A percentile compares a stretch with the other conserved stretches of the same genome.
Evolutionary conservation across 1,140 invertebrate genomes (phyloP).

Genomic region (Tetragnatha versicolor): DNA sequence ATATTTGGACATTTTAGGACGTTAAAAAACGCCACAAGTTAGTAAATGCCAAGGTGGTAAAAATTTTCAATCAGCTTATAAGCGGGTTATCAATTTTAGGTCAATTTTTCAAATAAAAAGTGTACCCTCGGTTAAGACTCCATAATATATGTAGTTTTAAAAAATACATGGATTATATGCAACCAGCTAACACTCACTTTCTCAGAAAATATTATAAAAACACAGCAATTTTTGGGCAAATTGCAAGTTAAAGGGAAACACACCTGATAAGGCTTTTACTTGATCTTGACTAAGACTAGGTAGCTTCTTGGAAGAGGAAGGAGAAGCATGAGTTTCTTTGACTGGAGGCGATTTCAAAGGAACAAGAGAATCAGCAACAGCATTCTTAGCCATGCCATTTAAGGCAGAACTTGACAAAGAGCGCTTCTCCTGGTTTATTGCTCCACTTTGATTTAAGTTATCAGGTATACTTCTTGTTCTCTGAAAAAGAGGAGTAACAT

Average conservation of each 20-base stretch:
- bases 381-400: slow-evolving; percentile 21
- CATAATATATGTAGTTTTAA: too few species aligned
- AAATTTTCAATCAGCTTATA: too few species aligned
- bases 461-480: slow-evolving; percentile 44
- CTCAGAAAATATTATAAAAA: too few species aligned
- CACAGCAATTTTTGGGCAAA: too few species aligned
- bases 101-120: too few species aligned
- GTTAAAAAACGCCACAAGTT: too few species aligned
- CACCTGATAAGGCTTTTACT: slow-evolving; percentile 52
- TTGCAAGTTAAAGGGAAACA: background rate
- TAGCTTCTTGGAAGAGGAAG: slow-evolving; percentile 32
- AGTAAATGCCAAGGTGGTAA: too few species aligned
- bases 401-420: slow-evolving; percentile 50
- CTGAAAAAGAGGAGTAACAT: background rate
- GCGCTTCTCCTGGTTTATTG: slow-evolving; percentile 18
- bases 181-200: too few species aligned
- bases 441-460: slow-evolving; percentile 32
- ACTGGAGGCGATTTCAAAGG: slow-evolving; percentile 38
- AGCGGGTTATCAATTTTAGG: too few species aligned
- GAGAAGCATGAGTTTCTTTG: slow-evolving; percentile 31
- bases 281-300: slow-evolving; percentile 54
- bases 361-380: slow-evolving; percentile 14
- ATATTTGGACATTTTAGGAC: too few species aligned
- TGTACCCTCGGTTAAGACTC: too few species aligned
- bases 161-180: too few species aligned